These are phyloP conservation scores for Andricus grossulariae DNA, from an alignment of 1,140 invertebrate genomes.

Conservation along the genomic window DNA sequence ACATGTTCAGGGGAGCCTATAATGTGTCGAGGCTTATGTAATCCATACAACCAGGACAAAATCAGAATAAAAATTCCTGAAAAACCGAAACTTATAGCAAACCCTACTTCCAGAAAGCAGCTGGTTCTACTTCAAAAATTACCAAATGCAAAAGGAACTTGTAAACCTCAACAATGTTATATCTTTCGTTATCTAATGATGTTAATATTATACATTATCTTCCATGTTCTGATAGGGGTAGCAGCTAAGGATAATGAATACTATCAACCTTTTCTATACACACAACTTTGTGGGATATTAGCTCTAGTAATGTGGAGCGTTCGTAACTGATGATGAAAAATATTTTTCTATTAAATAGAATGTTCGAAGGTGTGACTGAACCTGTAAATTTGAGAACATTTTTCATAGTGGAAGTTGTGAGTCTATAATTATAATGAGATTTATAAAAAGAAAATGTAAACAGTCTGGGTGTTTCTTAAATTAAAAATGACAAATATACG, in stretches of 20 bases:
- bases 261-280: conserved; percentile 52
- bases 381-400: too few species aligned
- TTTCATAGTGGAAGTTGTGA: too few species aligned
- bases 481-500: conserved; percentile 6
- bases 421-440: too few species aligned
- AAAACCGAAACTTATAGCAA: neutral
- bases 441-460: neutral
- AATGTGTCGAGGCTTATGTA: conserved; percentile 13
- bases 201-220: neutral
- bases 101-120: neutral
- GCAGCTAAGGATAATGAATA: neutral
- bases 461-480: neutral
- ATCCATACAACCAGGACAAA: neutral
- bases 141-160: neutral
- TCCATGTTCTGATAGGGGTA: neutral
- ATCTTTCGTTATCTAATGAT: neutral
- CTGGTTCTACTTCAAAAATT: neutral
- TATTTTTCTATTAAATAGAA: neutral
- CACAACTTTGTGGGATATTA: conserved; percentile 67
- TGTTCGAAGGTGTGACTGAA: too few species aligned
- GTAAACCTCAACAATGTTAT: neutral
- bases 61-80: neutral
- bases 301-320: conserved; percentile 60
- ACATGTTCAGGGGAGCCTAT: neutral
- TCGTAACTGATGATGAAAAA: too few species aligned